phyloP scores from a whole-genome alignment of 2,113 vertebrate genomes.

The Ageneiosus marmoratus region DNA sequence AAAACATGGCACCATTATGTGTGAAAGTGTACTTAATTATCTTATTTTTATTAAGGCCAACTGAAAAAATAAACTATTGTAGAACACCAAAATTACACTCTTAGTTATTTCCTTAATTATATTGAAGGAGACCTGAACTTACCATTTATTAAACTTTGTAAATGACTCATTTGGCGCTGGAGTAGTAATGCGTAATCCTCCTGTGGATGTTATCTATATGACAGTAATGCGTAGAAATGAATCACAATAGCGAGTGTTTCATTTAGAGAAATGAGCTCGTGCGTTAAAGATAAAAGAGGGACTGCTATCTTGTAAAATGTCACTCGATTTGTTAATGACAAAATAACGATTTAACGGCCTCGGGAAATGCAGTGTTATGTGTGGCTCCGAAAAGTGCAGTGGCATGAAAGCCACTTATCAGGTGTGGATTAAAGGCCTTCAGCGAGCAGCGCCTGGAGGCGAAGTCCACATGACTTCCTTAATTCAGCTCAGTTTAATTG shows the following conservation, averaged over 20 bases:
- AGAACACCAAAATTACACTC: background rate
- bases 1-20: background rate
- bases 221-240: constrained; percentile 12
- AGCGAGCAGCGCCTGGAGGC: constrained; percentile 48
- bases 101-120: background rate
- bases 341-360: constrained; percentile 14
- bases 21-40: background rate
- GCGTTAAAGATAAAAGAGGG: constrained; percentile 11
- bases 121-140: background rate
- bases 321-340: constrained; percentile 34
- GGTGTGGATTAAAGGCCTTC: constrained; percentile 40
- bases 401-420: constrained; percentile 41
- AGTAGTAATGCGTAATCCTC: background rate
- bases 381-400: constrained; percentile 17
- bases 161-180: background rate
- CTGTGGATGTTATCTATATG: background rate
- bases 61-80: background rate
- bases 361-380: constrained; percentile 14
- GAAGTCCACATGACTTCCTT: constrained; percentile 34
- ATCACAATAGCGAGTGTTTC: background rate
- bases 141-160: background rate
- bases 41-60: background rate
- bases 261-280: constrained; percentile 1
- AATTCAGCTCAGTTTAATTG: constrained; percentile 52
- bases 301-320: constrained; percentile 36